Conservation (phyloP, 2,797 vertebrate genomes). For the Darevskia nairensis region DNA sequence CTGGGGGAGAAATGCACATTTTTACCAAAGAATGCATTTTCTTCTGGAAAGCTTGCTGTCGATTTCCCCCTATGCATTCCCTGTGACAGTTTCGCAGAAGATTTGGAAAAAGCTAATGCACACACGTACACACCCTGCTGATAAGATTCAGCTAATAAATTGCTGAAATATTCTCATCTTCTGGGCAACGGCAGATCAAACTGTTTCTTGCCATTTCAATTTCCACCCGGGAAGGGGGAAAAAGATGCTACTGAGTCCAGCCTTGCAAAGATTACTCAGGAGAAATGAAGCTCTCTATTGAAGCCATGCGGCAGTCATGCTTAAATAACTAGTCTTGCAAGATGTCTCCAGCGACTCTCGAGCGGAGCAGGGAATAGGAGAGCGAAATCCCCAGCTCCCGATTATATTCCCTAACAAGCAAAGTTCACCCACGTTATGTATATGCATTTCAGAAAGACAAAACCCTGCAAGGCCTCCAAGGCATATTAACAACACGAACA, state of each 20-base stretch:
- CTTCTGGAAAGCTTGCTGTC: neutral
- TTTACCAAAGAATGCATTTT: neutral
- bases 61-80: neutral
- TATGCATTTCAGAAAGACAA: neutral
- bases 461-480: neutral
- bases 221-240: neutral
- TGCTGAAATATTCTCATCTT: constrained; percentile 24
- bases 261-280: neutral
- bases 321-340: constrained; percentile 16
- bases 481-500: neutral
- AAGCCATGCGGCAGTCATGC: constrained; percentile 14
- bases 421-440: constrained; percentile 10
- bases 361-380: neutral
- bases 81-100: neutral
- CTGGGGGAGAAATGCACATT: neutral
- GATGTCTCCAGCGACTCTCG: accelerated
- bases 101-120: neutral
- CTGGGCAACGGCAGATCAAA: constrained; percentile 11
- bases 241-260: neutral
- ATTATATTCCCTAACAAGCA: neutral
- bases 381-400: neutral
- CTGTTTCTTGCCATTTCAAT: constrained; percentile 13
- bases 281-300: neutral
- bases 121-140: neutral
- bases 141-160: constrained; percentile 13